Conservation (phyloP, 2,888 invertebrate genomes). For the Micoletzkya japonica region DNA sequence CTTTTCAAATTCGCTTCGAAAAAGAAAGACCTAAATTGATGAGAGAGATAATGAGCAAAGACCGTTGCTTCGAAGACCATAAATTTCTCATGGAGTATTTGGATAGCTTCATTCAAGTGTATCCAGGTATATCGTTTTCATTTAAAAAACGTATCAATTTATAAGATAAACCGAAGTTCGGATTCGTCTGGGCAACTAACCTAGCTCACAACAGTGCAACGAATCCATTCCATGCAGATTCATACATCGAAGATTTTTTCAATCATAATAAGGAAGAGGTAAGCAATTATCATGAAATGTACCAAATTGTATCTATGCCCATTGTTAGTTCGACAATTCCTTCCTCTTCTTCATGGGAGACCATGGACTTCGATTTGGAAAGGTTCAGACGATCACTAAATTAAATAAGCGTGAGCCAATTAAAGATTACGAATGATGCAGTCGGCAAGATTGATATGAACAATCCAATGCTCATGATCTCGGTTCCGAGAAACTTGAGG, state of each 20-base stretch:
- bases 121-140: slow-evolving; percentile 24
- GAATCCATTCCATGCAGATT: slow-evolving; percentile 17
- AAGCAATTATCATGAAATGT: no score
- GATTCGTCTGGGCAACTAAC: slow-evolving; percentile 3
- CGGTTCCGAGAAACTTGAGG: background rate
- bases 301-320: no score
- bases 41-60: background rate
- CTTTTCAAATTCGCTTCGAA: slow-evolving; percentile 4
- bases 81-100: slow-evolving; percentile 5
- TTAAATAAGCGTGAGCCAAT: background rate
- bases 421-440: background rate
- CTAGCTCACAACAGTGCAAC: slow-evolving; percentile 9
- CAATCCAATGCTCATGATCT: slow-evolving; percentile 13
- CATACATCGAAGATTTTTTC: slow-evolving; percentile 5
- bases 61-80: slow-evolving; percentile 16
- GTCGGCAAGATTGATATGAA: slow-evolving; percentile 4
- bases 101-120: slow-evolving; percentile 24
- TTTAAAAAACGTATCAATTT: no score
- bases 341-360: slow-evolving; percentile 49
- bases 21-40: background rate
- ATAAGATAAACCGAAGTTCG: slow-evolving; percentile 20
- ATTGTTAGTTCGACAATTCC: slow-evolving; percentile 42
- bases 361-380: slow-evolving; percentile 40
- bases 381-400: background rate
- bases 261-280: slow-evolving; percentile 16